Evolutionary conservation across 2,113 vertebrate genomes (phyloP).

Genomic region (Chlamydotis undulata): DNA sequence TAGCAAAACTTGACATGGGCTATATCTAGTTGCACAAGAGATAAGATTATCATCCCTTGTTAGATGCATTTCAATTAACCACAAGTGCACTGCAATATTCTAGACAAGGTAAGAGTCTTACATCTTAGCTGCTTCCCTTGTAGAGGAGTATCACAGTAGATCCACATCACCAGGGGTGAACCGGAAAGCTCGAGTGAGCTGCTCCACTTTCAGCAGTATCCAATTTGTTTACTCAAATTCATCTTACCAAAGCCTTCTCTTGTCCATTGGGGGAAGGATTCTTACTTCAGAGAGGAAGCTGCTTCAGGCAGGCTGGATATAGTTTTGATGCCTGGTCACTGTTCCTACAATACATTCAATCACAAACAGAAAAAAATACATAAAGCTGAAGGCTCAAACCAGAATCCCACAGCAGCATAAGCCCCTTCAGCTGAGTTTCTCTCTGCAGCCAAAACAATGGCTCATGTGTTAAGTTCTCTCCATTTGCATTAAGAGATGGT

Average conservation of each 20-base stretch:
- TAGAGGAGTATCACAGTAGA: background rate
- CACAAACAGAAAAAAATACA: background rate
- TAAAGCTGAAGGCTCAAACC: background rate
- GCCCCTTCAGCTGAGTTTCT: conserved; percentile 16
- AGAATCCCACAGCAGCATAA: background rate
- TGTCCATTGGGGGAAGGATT: background rate
- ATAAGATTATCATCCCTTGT: background rate
- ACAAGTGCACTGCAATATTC: background rate
- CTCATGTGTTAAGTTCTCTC: background rate
- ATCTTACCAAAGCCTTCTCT: background rate
- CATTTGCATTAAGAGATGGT: background rate
- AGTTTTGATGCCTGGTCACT: background rate
- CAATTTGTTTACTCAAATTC: background rate
- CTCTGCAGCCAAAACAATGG: conserved; percentile 13
- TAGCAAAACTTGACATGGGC: background rate
- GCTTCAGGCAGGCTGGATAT: background rate
- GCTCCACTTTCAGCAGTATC: background rate
- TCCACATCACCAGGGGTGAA: background rate
- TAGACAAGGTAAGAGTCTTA: background rate
- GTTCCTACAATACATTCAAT: background rate
- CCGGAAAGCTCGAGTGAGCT: background rate
- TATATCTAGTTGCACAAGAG: background rate
- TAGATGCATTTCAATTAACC: background rate
- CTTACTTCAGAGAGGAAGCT: background rate
- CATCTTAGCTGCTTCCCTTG: background rate